Evolutionary conservation across 2,888 invertebrate species (phyloP).

Genomic region (Scaptodrosophila latifasciaeformis): DNA sequence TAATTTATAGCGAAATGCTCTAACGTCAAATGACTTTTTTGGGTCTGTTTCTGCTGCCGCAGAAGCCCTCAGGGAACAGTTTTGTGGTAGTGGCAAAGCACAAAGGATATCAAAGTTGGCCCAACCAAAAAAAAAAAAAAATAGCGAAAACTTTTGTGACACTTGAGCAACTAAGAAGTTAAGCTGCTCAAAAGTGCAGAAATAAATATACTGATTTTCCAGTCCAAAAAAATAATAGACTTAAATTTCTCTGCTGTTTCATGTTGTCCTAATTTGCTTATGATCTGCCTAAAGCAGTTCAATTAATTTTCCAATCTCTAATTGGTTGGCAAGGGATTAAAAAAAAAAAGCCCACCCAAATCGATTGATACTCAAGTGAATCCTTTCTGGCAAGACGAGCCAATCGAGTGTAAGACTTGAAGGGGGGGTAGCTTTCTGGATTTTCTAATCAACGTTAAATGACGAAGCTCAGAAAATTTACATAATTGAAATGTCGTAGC

Average conservation of each 20-base stretch:
- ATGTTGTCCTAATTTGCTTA: conserved; percentile 5
- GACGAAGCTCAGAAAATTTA: conserved; percentile 49
- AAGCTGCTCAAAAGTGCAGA: conserved; percentile 39
- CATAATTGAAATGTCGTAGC: conserved; percentile 58
- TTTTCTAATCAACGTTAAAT: conserved; percentile 58
- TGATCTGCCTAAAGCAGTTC: conserved; percentile 31
- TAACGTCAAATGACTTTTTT: conserved; percentile 28
- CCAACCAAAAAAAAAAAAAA: conserved; percentile 29
- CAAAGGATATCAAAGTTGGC: neutral
- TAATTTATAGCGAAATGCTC: conserved; percentile 27
- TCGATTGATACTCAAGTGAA: conserved; percentile 55
- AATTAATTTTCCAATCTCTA: conserved; percentile 58
- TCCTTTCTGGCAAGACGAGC: too few species aligned
- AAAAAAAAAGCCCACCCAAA: conserved; percentile 9
- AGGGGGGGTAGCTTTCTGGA: too few species aligned
- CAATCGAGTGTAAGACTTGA: too few species aligned
- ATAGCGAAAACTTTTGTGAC: conserved; percentile 39
- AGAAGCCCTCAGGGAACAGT: neutral
- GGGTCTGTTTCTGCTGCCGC: neutral
- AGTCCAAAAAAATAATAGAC: conserved; percentile 26
- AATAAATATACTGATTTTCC: too few species aligned
- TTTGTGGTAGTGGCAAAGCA: too few species aligned
- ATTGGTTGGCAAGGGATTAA: conserved; percentile 29
- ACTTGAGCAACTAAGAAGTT: conserved; percentile 29
- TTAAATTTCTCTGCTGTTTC: too few species aligned